phyloP scores from a whole-genome alignment of 2,113 vertebrate genomes.

The Heptranchias perlo region DNA sequence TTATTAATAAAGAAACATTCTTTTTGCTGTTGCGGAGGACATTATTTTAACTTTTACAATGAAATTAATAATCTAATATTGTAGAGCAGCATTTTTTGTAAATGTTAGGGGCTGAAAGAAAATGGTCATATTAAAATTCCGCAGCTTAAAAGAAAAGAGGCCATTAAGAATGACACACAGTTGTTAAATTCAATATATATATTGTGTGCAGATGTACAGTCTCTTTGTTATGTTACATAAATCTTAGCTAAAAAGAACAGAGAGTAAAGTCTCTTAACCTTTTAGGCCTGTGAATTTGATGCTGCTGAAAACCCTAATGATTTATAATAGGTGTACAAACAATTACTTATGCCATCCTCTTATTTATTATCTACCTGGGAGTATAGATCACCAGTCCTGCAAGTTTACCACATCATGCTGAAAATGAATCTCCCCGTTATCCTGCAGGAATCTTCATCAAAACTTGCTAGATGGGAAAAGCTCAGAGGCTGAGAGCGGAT shows the following conservation, averaged over 20 bases:
- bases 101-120: background rate
- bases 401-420: background rate
- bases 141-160: background rate
- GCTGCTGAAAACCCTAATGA: conserved; percentile 4
- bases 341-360: conserved; percentile 12
- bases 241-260: conserved; percentile 29
- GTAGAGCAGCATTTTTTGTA: background rate
- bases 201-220: conserved; percentile 7
- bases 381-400: background rate
- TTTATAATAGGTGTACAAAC: conserved; percentile 20
- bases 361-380: conserved; percentile 36
- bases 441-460: background rate
- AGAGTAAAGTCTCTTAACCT: conserved; percentile 34
- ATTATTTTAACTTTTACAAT: background rate
- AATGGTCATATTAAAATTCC: background rate
- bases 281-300: background rate
- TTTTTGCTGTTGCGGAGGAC: background rate
- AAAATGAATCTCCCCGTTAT: background rate
- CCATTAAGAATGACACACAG: conserved; percentile 18
- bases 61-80: background rate
- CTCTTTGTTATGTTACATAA: conserved; percentile 21
- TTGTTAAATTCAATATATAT: conserved; percentile 36
- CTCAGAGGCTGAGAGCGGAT: background rate
- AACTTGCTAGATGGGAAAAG: background rate
- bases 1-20: background rate